Evolutionary conservation across 2,888 invertebrate species (phyloP).

Genomic region (Crocallis elinguaria): DNA sequence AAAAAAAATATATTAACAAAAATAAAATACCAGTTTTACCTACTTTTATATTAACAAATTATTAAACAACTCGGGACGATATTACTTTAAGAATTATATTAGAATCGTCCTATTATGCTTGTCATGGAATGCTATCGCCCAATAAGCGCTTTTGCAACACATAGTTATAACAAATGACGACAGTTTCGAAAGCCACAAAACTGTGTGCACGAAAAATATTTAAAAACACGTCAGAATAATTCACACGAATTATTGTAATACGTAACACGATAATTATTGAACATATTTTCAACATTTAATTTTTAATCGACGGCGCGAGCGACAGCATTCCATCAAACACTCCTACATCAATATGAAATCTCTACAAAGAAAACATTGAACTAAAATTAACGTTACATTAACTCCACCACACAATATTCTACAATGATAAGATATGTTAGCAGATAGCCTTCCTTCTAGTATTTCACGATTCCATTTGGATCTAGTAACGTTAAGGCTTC

Average conservation of each 20-base stretch:
- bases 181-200: constrained; percentile 27
- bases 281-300: not conserved
- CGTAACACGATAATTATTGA: constrained; percentile 6
- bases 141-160: constrained; percentile 29
- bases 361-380: constrained; percentile 79
- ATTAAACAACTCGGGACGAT: constrained; percentile 81
- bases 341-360: constrained; percentile 73
- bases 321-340: constrained; percentile 73
- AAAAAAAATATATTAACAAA: constrained; percentile 66
- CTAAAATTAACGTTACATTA: constrained; percentile 77
- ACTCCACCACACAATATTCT: constrained; percentile 62
- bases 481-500: constrained; percentile 61
- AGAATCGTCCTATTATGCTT: constrained; percentile 78
- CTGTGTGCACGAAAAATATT: constrained; percentile 24
- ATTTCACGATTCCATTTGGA: constrained; percentile 47
- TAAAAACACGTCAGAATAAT: constrained; percentile 17
- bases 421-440: constrained; percentile 79
- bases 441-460: constrained; percentile 55
- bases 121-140: constrained; percentile 66
- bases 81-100: constrained; percentile 85
- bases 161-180: constrained; percentile 34
- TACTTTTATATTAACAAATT: constrained; percentile 79
- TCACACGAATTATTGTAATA: constrained; percentile 26
- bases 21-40: constrained; percentile 73
- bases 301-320: constrained; percentile 40